phyloP scores from a whole-genome alignment of 1,140 invertebrate genomes.

The Aphaenogaster ashmeadi region DNA sequence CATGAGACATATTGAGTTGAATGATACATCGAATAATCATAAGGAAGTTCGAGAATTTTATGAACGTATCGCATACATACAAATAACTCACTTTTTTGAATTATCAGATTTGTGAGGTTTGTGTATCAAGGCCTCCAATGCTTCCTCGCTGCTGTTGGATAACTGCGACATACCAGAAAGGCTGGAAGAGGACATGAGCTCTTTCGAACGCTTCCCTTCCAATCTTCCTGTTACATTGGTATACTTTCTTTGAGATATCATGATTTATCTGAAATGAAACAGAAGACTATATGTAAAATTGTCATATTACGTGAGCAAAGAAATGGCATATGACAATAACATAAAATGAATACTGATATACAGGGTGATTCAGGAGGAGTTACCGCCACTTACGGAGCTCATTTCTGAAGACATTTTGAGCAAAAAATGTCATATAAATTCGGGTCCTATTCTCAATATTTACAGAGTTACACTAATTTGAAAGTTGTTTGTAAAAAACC shows the following conservation, averaged over 20 bases:
- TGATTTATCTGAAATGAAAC: slow-evolving; percentile 75
- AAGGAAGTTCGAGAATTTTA: not conserved
- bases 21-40: not conserved
- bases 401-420: no score
- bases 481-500: no score
- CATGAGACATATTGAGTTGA: not conserved
- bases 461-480: no score
- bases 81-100: slow-evolving; percentile 77
- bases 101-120: slow-evolving; percentile 80
- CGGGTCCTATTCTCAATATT: no score
- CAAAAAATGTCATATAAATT: no score
- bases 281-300: not conserved
- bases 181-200: slow-evolving; percentile 86
- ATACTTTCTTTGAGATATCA: slow-evolving; percentile 83
- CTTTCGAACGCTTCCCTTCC: slow-evolving; percentile 84
- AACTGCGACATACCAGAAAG: slow-evolving; percentile 86
- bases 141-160: slow-evolving; percentile 85
- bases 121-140: slow-evolving; percentile 84
- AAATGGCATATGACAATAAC: not conserved
- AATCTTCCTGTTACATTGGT: slow-evolving; percentile 74
- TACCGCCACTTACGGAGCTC: no score
- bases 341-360: not conserved
- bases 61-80: not conserved
- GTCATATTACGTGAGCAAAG: not conserved
- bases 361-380: no score